Evolutionary conservation across 1,140 invertebrate genomes (phyloP), one percentile per base, ranked within the genome.

Genomic region (Drosophila kepulauana): DNA sequence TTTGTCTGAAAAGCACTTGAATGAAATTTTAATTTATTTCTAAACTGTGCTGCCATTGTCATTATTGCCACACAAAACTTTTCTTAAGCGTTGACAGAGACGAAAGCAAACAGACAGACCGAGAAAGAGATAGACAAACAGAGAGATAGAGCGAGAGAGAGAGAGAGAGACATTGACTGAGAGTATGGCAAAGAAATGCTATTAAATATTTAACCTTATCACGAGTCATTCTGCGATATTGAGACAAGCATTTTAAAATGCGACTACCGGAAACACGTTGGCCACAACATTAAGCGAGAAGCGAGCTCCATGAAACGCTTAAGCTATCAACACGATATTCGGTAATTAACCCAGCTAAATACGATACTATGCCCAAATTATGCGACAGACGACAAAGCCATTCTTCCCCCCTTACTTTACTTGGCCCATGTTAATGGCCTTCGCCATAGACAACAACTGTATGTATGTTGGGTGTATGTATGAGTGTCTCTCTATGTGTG

Each of bases 11-110:
- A 81, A 78, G 81, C 85, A 89, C 85, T 88, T 85, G 77, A 89
- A 88, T 88, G 85, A 88, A 88, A 88, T 89, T 88, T 88, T 88
- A 88, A 88, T 88, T 88, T 88, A 88, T 88, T 88, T 88, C 85
- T 81, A 85, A 89, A 88, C 84, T 76, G 81, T 51, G 66, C 65
- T 54, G 43, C 20, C 57, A 69, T 81, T 84, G 84, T 73, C 67
- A 74, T 77, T 70, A 68, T 69, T 68, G 65, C 49, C 69, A 75
- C 77, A 78, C 33, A 54, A 77, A 88, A 86, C 52, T 82, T 88
- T 89, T 80, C 49, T 16, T 52, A 57, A 65, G 73, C 73, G 75
- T 61, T 64, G 82, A 82, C 79, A 84, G 73, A 67, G 57, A 66
- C 49, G 56, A 58, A 45, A 62, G 5, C 43, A 51, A 65, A 65